These are phyloP conservation scores for Arctia plantaginis DNA, from an alignment of 2,888 invertebrate genomes.

Conservation along the genomic window DNA sequence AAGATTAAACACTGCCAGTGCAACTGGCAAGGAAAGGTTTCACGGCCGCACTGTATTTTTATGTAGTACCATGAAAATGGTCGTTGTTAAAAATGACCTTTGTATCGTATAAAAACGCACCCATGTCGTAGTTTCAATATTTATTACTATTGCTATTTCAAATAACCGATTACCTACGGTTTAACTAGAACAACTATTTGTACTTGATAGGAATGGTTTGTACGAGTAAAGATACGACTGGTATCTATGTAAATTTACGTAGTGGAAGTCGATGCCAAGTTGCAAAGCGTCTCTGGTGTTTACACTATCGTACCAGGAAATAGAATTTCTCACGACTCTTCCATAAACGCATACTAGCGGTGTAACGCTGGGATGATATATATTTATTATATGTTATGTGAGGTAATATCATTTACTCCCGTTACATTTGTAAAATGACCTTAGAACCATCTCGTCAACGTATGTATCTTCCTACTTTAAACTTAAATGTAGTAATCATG, in stretches of 20 bases:
- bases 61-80: too few species aligned
- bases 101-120: background rate
- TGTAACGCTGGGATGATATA: slow-evolving; percentile 23
- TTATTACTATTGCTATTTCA: background rate
- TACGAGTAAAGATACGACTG: slow-evolving; percentile 15
- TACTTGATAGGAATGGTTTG: too few species aligned
- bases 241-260: slow-evolving; percentile 34
- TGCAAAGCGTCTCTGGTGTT: slow-evolving; percentile 44
- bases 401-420: background rate
- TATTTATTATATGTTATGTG: background rate
- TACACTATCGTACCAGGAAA: slow-evolving; percentile 58
- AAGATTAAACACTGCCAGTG: too few species aligned
- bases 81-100: too few species aligned
- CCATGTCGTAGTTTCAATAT: background rate
- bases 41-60: too few species aligned
- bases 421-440: background rate
- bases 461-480: too few species aligned
- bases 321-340: slow-evolving; percentile 56
- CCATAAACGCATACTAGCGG: slow-evolving; percentile 33
- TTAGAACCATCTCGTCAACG: background rate
- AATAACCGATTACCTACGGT: background rate
- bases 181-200: slow-evolving; percentile 12
- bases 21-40: too few species aligned
- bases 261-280: slow-evolving; percentile 29
- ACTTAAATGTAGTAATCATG: too few species aligned